A percentile compares a stretch with the other conserved stretches of the same genome.
Conservation (phyloP, 2,888 invertebrate species). For the Aphodius granarius region DNA sequence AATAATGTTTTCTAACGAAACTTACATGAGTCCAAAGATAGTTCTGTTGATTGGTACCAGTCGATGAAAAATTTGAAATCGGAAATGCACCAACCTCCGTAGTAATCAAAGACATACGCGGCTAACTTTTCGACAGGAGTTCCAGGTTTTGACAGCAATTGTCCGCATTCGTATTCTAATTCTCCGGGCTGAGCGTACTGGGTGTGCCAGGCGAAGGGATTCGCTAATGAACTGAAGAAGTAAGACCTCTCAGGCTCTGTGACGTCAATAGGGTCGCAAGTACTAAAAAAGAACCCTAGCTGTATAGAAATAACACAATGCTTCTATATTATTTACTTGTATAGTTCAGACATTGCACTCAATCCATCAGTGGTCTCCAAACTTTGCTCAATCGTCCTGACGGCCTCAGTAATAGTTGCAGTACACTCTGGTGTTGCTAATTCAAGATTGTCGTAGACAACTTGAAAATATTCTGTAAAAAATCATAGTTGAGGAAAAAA, state of each 20-base stretch:
- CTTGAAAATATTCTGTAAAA: conserved; percentile 59
- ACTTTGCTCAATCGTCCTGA: conserved; percentile 45
- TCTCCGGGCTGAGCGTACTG: conserved; percentile 27
- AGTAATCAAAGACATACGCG: conserved; percentile 17
- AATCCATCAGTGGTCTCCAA: conserved; percentile 45
- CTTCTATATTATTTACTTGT: conserved; percentile 51
- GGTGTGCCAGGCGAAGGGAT: conserved; percentile 24
- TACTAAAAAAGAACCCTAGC: conserved; percentile 23
- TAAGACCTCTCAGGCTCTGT: conserved; percentile 27
- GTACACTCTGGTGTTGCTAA: conserved; percentile 52
- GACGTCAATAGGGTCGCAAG: conserved; percentile 23
- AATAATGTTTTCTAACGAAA: background rate
- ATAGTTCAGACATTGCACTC: conserved; percentile 49
- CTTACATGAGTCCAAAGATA: background rate
- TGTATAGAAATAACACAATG: too few species aligned
- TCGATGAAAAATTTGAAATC: conserved; percentile 27
- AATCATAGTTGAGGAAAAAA: background rate
- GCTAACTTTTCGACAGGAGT: conserved; percentile 29
- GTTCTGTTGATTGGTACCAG: conserved; percentile 1
- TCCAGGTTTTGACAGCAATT: conserved; percentile 9
- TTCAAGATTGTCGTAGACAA: conserved; percentile 51
- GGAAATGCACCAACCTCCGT: conserved; percentile 17
- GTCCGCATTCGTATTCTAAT: conserved; percentile 21
- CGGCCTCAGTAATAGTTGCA: conserved; percentile 49
- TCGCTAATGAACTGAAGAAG: conserved; percentile 30